These are phyloP conservation scores for Daphoenositta chrysoptera DNA, from an alignment of 2,113 vertebrate genomes.

Conservation along the genomic window DNA sequence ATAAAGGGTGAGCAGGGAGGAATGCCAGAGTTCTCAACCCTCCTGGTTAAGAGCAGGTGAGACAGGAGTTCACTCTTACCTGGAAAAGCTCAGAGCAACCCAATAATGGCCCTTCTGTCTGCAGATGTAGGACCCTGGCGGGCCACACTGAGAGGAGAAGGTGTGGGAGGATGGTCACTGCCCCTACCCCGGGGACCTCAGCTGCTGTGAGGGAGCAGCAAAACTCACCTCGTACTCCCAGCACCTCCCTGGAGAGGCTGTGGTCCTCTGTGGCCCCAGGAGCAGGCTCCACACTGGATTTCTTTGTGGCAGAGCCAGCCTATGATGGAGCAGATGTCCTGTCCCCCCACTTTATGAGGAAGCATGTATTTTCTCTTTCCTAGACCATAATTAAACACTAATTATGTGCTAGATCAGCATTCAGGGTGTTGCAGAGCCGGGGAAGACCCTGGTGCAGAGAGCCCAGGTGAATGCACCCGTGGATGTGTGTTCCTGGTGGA, in stretches of 20 bases:
- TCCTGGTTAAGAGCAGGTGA: neutral
- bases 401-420: neutral
- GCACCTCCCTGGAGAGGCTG: neutral
- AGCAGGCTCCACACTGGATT: neutral
- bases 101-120: neutral
- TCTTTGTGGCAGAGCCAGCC: neutral
- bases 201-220: neutral
- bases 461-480: accelerated
- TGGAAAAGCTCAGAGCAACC: neutral
- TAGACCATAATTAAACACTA: neutral
- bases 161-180: neutral
- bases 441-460: neutral
- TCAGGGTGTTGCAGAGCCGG: neutral
- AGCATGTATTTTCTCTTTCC: neutral
- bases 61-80: neutral
- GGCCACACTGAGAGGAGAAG: neutral
- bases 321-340: neutral
- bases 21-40: neutral
- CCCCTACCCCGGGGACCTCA: neutral
- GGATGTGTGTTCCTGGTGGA: neutral
- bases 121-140: neutral
- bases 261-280: neutral
- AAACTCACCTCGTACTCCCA: neutral
- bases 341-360: neutral
- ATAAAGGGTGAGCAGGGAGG: neutral